Base-by-base conservation (phyloP, 2,113 vertebrate species). In the Tautogolabrus adspersus region DNA sequence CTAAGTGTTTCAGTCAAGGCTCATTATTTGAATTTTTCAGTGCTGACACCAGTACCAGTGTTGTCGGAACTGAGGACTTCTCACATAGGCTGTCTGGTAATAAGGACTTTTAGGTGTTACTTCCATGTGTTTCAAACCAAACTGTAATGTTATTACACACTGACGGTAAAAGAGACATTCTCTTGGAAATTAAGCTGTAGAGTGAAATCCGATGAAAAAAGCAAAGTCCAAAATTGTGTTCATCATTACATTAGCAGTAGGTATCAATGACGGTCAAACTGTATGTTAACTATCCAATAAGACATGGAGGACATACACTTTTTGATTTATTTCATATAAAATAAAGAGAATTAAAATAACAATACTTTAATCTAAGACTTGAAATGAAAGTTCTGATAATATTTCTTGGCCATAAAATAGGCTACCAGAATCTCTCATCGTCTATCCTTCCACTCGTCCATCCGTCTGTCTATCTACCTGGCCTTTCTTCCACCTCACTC, bases 381-480 rank as follows among this genome's bases (percentile, higher is more conserved):
- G 4, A 10, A 42, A 11, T 42, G 4, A 10, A 42, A 10, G 22
- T 42, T 65, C 42, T 26, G 15, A 44, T 11, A 19, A 11, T 38
- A 52, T 49, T 49, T 49, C 15, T 40, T 9, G 26, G 38, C 38
- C 22, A 40, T 22, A 37, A 30, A 61, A 57, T 1, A 38, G n/a
- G n/a, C n/a, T n/a, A n/a, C 6, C 22, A 10, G 42, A 61, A 47
- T 22, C 22, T 52, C 26, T 47, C 19, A 47, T 56, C 47, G 51
- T 52, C 49, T 40, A 1, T 66, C 64, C 0, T 22, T 73, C 63
- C 63, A 57, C 69, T 64, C 22, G 54, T 77, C 74, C 73, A 60
- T 81, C 76, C 66, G 60, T 87, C 74, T 67, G 87, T 88, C 85
- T 83, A 71, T 91, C 83, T 79, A 51, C 55, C 46, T 57, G 26